These are phyloP conservation scores for Agelas oroides DNA, from an alignment of 37 sponge, comb jelly and placozoan genomes.

Conservation along the genomic window DNA sequence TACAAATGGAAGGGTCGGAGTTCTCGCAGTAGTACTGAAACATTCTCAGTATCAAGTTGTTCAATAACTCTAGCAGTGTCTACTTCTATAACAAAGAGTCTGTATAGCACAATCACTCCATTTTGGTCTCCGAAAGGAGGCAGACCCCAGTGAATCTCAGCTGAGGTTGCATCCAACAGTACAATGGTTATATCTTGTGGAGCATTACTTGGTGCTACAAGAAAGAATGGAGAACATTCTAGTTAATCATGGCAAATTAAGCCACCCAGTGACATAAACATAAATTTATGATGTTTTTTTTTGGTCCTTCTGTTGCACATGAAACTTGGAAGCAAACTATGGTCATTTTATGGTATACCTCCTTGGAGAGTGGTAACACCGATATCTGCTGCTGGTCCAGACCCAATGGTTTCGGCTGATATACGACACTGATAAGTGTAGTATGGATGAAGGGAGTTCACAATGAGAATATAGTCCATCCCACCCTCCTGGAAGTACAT, in stretches of 20 bases:
- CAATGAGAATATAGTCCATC: not conserved
- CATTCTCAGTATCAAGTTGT: not conserved
- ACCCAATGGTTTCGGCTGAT: constrained; percentile 25
- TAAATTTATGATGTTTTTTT: no score
- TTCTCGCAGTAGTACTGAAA: not conserved
- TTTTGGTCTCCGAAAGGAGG: not conserved
- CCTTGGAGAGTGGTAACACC: not conserved
- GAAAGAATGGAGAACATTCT: not conserved
- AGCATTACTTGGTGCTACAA: not conserved
- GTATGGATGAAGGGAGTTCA: constrained; percentile 12
- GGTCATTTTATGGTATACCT: no score
- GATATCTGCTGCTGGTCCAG: not conserved
- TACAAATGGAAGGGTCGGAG: not conserved
- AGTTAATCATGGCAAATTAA: no score
- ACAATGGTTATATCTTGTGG: not conserved
- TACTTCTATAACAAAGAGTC: not conserved
- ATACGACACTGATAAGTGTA: not conserved
- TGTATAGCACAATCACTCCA: not conserved
- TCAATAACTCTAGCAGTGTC: not conserved
- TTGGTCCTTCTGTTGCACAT: no score
- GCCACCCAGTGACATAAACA: no score
- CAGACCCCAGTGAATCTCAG: not conserved
- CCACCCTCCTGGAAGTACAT: constrained; percentile 8
- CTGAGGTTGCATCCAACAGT: not conserved
- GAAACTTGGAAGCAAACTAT: no score